Conservation (phyloP, 2,797 vertebrate genomes). For the Natrix natrix region DNA sequence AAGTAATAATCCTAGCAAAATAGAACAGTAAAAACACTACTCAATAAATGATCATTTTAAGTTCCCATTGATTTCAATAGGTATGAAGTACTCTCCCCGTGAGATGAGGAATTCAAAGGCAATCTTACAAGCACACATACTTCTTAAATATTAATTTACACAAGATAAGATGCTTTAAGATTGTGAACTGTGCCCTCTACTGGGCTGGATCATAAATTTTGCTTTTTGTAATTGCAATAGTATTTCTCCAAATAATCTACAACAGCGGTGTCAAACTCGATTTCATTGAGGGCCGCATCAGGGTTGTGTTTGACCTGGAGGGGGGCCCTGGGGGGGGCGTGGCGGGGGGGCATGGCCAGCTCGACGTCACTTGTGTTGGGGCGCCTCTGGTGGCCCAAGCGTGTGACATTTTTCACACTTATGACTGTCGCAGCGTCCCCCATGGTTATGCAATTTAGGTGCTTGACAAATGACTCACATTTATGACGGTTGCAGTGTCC, state of each 20-base stretch:
- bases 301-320: too few relatives aligned
- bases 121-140: neutral
- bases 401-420: too few relatives aligned
- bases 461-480: too few relatives aligned
- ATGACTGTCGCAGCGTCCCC: too few relatives aligned
- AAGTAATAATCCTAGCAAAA: constrained; percentile 6
- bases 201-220: constrained; percentile 32
- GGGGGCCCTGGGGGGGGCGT: too few relatives aligned
- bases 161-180: neutral
- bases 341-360: too few relatives aligned
- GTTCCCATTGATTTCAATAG: neutral
- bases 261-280: too few relatives aligned
- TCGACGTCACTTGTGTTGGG: too few relatives aligned
- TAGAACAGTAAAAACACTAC: neutral
- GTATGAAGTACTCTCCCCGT: neutral
- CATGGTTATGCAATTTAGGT: too few relatives aligned
- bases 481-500: too few relatives aligned
- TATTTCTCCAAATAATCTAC: neutral
- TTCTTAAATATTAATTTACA: neutral
- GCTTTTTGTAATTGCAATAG: neutral
- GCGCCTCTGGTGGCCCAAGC: too few relatives aligned
- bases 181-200: constrained; percentile 59
- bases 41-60: neutral
- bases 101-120: neutral
- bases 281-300: too few relatives aligned